phyloP scores from a whole-genome alignment of 2,797 vertebrate genomes.

The Peromyscus eremicus region DNA sequence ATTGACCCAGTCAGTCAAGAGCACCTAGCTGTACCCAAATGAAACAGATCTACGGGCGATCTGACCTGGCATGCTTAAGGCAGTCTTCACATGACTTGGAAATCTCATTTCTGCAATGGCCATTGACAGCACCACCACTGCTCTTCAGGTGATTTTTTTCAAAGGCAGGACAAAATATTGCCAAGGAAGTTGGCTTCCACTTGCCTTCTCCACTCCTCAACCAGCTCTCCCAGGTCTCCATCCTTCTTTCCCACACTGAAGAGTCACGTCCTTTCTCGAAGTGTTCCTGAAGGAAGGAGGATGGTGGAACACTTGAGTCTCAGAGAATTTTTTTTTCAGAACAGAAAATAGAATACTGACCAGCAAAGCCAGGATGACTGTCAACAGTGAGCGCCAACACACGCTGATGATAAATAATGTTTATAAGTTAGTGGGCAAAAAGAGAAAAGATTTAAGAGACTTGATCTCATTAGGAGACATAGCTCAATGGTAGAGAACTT shows the following conservation, averaged over 20 bases:
- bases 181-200: neutral
- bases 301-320: neutral
- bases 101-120: slow-evolving; percentile 2
- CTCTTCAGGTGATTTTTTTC: slow-evolving; percentile 27
- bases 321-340: neutral
- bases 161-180: slow-evolving; percentile 5
- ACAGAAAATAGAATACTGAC: neutral
- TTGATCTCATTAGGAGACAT: neutral
- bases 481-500: too few species aligned
- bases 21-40: neutral
- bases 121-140: neutral
- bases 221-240: neutral
- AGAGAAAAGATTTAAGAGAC: slow-evolving; percentile 34
- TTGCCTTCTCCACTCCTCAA: neutral
- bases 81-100: slow-evolving; percentile 30
- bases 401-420: neutral
- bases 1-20: neutral
- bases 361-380: neutral
- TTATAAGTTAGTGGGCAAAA: neutral
- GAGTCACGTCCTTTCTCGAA: neutral
- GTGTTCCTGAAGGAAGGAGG: neutral
- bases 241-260: neutral
- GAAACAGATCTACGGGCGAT: neutral
- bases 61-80: slow-evolving; percentile 18
- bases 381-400: neutral